Conservation (phyloP, 1,140 invertebrate species). For the Panulirus ornatus region DNA sequence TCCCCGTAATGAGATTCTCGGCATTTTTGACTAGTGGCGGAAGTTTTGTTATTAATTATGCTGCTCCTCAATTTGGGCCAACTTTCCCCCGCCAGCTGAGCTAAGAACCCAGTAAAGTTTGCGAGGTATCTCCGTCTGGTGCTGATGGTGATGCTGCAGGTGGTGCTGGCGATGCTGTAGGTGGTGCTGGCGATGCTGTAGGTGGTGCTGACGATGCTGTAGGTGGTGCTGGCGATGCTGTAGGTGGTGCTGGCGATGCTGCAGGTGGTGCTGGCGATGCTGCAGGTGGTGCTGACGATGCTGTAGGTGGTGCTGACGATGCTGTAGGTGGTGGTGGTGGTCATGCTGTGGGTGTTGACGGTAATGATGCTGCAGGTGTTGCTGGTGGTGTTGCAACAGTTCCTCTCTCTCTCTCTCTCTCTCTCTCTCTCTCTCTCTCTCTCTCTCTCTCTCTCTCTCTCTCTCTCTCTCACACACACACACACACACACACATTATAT, state of each 20-base stretch:
- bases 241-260: not conserved
- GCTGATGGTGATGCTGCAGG: not conserved
- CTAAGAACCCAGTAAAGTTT: not conserved
- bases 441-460: not conserved
- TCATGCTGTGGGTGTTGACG: not conserved
- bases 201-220: not conserved
- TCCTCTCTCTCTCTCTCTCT: not conserved
- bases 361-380: not conserved
- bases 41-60: slow-evolving; percentile 57
- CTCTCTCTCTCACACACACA: not conserved
- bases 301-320: not conserved
- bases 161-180: not conserved
- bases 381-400: not conserved
- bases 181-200: not conserved
- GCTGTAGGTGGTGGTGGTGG: not conserved
- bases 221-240: not conserved
- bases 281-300: not conserved
- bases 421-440: not conserved
- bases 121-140: not conserved
- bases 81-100: not conserved
- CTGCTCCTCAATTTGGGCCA: slow-evolving; percentile 15
- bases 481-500: not conserved
- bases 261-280: not conserved
- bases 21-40: slow-evolving; percentile 35
- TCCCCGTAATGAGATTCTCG: slow-evolving; percentile 50